phyloP scores from a whole-genome alignment of 1,140 invertebrate species.

The Drosophila malerkotliana region DNA sequence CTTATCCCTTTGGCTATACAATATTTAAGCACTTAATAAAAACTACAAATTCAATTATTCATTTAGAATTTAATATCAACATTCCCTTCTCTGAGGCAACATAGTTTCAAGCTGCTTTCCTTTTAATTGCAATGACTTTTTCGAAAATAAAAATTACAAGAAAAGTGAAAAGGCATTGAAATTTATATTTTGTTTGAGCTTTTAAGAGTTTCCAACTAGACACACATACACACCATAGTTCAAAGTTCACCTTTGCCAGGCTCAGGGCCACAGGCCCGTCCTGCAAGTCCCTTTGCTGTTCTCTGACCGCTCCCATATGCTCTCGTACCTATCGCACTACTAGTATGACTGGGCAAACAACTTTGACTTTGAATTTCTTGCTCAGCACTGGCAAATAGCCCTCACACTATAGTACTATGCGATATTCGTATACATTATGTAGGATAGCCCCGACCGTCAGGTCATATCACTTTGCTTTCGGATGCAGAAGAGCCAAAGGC shows the following conservation, averaged over 20 bases:
- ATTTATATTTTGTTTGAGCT: conserved; percentile 19
- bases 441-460: background rate
- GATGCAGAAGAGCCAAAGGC: conserved; percentile 56
- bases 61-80: conserved; percentile 10
- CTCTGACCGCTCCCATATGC: conserved; percentile 6
- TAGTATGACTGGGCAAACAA: conserved; percentile 38
- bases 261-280: conserved; percentile 1
- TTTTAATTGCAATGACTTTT: background rate
- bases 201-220: conserved; percentile 3
- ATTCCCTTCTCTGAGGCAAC: background rate
- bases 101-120: background rate
- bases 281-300: conserved; percentile 4
- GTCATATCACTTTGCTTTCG: conserved; percentile 36
- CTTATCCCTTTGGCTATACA: too few species aligned
- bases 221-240: background rate
- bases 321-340: conserved; percentile 1
- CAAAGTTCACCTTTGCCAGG: conserved; percentile 13
- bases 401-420: background rate
- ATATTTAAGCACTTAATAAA: background rate
- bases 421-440: background rate
- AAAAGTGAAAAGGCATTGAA: conserved; percentile 17
- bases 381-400: conserved; percentile 23
- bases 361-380: conserved; percentile 75
- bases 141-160: background rate
- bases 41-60: background rate